A percentile compares a stretch with the other conserved stretches of the same genome.
Evolutionary conservation across 2,797 vertebrate species (phyloP).

Genomic region (Poecilia gillii): DNA sequence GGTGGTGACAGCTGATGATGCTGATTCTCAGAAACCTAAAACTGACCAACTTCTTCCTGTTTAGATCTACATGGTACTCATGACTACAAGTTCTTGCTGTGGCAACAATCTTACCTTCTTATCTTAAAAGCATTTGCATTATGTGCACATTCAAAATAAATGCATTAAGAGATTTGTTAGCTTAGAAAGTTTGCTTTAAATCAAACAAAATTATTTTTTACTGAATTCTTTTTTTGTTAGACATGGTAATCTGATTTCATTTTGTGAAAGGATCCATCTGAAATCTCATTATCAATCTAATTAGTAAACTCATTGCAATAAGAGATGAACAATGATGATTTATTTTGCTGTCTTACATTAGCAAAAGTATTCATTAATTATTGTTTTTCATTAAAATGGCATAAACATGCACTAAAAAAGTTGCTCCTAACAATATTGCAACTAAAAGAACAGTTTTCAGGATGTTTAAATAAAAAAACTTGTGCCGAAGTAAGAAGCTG

Average conservation of each 20-base stretch:
- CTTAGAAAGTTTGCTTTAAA: background rate
- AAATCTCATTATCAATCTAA: background rate
- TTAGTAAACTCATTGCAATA: background rate
- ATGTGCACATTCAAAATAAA: background rate
- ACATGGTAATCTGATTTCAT: background rate
- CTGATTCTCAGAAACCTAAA: background rate
- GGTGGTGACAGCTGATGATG: background rate
- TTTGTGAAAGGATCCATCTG: background rate
- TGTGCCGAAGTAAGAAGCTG: background rate
- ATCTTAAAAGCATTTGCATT: background rate
- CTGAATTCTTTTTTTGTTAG: background rate
- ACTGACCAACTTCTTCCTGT: background rate
- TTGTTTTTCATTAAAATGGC: background rate
- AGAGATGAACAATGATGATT: background rate
- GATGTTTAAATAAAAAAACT: background rate
- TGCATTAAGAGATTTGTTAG: background rate
- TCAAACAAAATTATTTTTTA: background rate
- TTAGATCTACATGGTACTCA: background rate
- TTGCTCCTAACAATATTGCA: background rate
- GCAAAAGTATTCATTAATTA: background rate
- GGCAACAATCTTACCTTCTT: background rate
- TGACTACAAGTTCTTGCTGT: background rate
- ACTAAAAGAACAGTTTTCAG: background rate
- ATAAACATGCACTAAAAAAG: background rate
- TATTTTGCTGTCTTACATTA: background rate